Base-by-base conservation (phyloP, 64 coral and sea anemone genomes). In the Platygyra sinensis region DNA sequence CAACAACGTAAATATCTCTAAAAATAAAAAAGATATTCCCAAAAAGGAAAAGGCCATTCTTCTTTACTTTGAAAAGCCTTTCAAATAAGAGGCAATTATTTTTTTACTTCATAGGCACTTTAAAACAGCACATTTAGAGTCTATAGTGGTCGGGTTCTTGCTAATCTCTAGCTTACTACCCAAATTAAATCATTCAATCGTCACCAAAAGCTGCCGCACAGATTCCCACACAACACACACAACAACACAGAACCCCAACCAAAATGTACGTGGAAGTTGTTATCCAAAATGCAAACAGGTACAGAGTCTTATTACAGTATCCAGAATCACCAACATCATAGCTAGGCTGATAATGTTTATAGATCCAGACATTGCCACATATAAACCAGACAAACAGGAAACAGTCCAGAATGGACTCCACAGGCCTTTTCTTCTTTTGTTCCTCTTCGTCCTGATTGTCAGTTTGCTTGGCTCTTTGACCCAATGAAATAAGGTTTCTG, bases 351-450 rank as follows among this genome's bases (percentile, higher is more conserved):
- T 95, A 90, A 87, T 83, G 91, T 24, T 72, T 75, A 20, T 98
- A 98, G 39, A 98, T 98, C 96, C 96, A 98, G 30, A 95, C 94
- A 77, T 98, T 98, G 36, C 96, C 96, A 18, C 90, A 87, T 60
- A 98, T 98, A 90, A 98, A 98, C 96, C 96, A 98, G 31, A 82
- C 80, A 54, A 93, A 90, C 27, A 95, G 77, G 73, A 98, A 98
- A 19, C 90, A 89, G 83, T 98, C 96, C 60, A 98, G 75, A 33
- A 98, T 63, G 29, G 93, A 90, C 36, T 74, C 72, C 29, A 87
- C 29, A 5, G 93, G 93, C 22, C 90, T 93, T 30, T 74, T 87
- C 8, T 73, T 77, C 22, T 89, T 89, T 30, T 94, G 85, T 30
- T 49, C 36, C 9, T 88, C 76, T 0, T 93, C 96, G 0, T 90